A percentile compares a stretch with the other conserved stretches of the same genome.
phyloP scores from a whole-genome alignment of 1,140 invertebrate genomes.

The Asobara japonica region DNA sequence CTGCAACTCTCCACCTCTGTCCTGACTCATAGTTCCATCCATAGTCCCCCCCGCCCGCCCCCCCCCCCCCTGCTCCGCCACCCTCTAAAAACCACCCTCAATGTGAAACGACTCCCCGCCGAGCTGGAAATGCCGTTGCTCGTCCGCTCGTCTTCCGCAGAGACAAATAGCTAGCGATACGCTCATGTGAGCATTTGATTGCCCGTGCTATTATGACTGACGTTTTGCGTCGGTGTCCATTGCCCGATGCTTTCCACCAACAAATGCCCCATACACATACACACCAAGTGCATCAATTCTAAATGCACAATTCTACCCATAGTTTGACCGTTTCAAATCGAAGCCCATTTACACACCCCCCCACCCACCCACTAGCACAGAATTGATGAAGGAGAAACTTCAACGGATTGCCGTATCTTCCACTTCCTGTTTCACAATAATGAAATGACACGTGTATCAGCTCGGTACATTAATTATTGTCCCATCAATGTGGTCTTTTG shows the following conservation, averaged over 20 bases:
- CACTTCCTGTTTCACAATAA: slow-evolving; percentile 17
- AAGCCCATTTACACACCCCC: neutral
- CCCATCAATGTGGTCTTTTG: neutral
- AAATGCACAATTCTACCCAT: neutral
- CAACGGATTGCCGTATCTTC: slow-evolving; percentile 28
- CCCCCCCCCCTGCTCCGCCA: neutral
- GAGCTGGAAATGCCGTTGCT: slow-evolving; percentile 25
- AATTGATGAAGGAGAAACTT: slow-evolving; percentile 23
- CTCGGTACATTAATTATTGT: neutral
- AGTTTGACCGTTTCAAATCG: neutral
- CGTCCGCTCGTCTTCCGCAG: slow-evolving; percentile 60
- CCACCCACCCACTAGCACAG: neutral
- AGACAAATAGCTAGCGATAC: slow-evolving; percentile 59
- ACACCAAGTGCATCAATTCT: neutral
- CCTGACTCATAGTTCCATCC: slow-evolving; percentile 1
- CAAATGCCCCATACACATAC: slow-evolving; percentile 6
- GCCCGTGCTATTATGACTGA: slow-evolving; percentile 63
- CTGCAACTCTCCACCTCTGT: slow-evolving; percentile 37
- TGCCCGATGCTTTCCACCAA: slow-evolving; percentile 29
- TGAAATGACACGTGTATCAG: slow-evolving; percentile 21
- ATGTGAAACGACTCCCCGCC: slow-evolving; percentile 3
- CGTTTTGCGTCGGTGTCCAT: slow-evolving; percentile 55
- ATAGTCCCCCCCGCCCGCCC: too few relatives aligned
- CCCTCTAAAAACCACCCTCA: neutral
- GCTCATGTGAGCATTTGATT: slow-evolving; percentile 63